Base-by-base conservation (phyloP, 2,113 vertebrate species). In the Chelonoidis abingdonii region DNA sequence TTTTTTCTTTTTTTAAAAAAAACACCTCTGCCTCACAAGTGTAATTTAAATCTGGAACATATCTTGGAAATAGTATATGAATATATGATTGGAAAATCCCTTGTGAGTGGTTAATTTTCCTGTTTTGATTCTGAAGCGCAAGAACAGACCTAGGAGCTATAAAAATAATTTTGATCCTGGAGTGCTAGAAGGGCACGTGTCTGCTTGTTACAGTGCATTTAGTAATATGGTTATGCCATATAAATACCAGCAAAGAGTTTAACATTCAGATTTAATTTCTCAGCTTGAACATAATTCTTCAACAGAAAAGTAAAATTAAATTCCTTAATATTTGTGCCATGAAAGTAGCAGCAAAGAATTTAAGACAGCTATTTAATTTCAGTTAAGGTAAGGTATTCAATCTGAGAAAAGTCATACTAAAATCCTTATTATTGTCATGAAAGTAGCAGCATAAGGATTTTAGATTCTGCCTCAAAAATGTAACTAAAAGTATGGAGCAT, bases 151-250 rank as follows among this genome's bases (percentile, higher is more conserved):
- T 6, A 91, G 59, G 50, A 95, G 49, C 78, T 89, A 92, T 82
- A 95, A 92, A 95, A 94, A 81, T 82, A 97, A 56, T 35, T 47
- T 59, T 89, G 84, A 88, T 86, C n/a, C 25, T 89, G 90, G 81
- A 95, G 38, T 83, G 89, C 16, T 12, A n/a, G 83, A 80, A 97
- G 94, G 80, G 5, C 89, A 91, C 79, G 84, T 49, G 49, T 82
- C 52, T 87, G 16, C 85, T 44, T 57, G n/a, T 65, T 69, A 47
- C 29, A 88, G 29, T 35, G 69, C 69, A 90, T 86, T 92, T 88
- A 80, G 85, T 21, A 90, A 81, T 54, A 9, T 88, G 78, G 49
- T 93, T 92, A 88, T 92, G 65, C n/a, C 84, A 69, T 0, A 83
- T 87, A 89, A 54, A 81, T 57, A 62, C 11, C 86, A 90, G 80